phyloP scores from a whole-genome alignment of 2,888 invertebrate species.

The Philaethria dido region DNA sequence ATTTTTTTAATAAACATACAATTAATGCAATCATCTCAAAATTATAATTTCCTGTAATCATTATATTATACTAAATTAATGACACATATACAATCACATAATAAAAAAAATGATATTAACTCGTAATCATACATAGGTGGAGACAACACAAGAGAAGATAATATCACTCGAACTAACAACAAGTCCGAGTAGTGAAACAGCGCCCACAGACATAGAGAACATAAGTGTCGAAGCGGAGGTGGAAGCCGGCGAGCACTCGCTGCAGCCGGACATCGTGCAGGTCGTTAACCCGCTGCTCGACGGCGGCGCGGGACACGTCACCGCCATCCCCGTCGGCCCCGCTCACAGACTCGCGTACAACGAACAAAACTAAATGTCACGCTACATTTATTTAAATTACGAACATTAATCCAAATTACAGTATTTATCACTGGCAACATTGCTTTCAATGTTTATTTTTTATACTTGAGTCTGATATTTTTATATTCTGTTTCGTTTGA shows the following conservation, averaged over 20 bases:
- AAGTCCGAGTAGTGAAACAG: slow-evolving; percentile 85
- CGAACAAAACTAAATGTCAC: slow-evolving; percentile 48
- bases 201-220: slow-evolving; percentile 69
- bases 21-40: not conserved
- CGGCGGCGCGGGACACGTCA: slow-evolving; percentile 76
- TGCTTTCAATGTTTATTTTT: slow-evolving; percentile 5
- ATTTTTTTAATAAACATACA: not conserved
- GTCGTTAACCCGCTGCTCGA: slow-evolving; percentile 79
- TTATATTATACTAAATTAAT: slow-evolving; percentile 1
- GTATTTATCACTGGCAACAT: not conserved
- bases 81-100: not conserved
- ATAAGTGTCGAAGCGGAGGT: slow-evolving; percentile 67
- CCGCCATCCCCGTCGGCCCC: slow-evolving; percentile 77
- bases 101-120: not conserved
- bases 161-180: slow-evolving; percentile 93
- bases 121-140: slow-evolving; percentile 85
- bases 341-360: slow-evolving; percentile 70
- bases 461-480: not conserved
- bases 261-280: slow-evolving; percentile 83
- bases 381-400: not conserved
- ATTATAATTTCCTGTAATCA: not conserved
- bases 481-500: slow-evolving; percentile 3
- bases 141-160: slow-evolving; percentile 95
- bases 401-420: not conserved
- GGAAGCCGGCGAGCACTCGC: slow-evolving; percentile 75